Evolutionary conservation across 35 echinoderm and acorn worm genomes (phyloP), one percentile per base, ranked within the genome.

Genomic region (Heliocidaris erythrogramma): DNA sequence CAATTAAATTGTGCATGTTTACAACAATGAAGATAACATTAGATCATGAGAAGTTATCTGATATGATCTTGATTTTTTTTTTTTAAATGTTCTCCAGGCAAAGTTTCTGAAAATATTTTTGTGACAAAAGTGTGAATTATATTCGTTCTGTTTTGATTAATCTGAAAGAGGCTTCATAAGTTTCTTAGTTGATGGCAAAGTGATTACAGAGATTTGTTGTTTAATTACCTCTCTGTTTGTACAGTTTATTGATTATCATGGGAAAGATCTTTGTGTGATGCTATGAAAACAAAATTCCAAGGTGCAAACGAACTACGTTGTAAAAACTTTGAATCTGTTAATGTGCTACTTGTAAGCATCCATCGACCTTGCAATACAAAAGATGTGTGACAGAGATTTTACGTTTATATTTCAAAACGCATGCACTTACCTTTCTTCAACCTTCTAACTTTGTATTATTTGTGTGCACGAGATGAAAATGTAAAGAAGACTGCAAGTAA

Each of bases 311-410:
- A 8, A 78, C 65, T 78, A 27, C 65, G n/a, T 78, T 78, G 65
- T 78, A 27, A 27, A 69, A 78, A 12, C 59, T 18, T 18, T 60
- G 8, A 5, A 27, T 78, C 27, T 78, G 21, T 78, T 27, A 27
- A 78, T 78, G 65, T 78, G 65, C 65, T 78, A 78, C 18, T 78
- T 78, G 18, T 78, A 78, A 27, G 65, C n/a, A 78, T 27, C 65
- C 65, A 27, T 78, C 27, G 65, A 78, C 65, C 65, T 78, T 78
- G 65, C 65, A 78, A 78, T 78, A 78, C 65, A 78, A 78, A 78
- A n/a, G 8, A 27, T 78, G 65, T 78, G 65, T 78, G 65, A 78
- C 21, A 78, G 17, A 78, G 27, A 17, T 24, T 78, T n/a, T 78
- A 78, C 27, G 27, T 78, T 78, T 78, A 78, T 78, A 78, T 21